Conservation (phyloP, 2,888 invertebrate genomes). For the Lamellibrachia satsuma region DNA sequence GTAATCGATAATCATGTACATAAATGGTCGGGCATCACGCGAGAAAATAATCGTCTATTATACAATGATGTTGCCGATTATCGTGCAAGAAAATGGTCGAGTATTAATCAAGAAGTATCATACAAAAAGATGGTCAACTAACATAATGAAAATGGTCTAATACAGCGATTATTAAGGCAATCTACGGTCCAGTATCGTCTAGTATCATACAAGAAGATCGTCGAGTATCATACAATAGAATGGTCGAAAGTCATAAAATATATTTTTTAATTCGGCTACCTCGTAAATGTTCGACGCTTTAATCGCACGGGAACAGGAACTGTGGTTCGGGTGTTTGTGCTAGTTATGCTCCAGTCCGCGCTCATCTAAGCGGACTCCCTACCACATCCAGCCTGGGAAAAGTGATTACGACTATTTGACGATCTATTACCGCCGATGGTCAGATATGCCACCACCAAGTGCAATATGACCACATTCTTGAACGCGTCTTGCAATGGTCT, state of each 20-base stretch:
- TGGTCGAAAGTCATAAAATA: background rate
- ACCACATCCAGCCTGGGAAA: background rate
- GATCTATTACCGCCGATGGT: background rate
- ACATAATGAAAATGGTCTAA: no score
- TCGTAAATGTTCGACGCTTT: background rate
- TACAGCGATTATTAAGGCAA: no score
- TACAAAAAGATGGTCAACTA: no score
- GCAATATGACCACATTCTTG: background rate
- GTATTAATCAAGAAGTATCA: no score
- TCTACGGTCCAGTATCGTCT: no score
- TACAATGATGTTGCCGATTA: no score
- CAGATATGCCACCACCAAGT: background rate
- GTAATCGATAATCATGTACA: no score
- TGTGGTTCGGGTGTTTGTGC: background rate
- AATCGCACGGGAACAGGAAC: background rate
- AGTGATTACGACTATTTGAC: background rate
- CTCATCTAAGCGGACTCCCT: background rate
- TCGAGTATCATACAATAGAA: no score
- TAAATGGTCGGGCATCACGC: no score
- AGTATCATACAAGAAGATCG: no score
- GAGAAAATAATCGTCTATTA: no score
- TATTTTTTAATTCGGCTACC: background rate
- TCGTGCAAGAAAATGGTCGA: no score
- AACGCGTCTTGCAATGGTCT: background rate
- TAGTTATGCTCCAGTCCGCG: background rate